Evolutionary conservation across 2,888 invertebrate species (phyloP).

Genomic region (Sminthurinus aureus): DNA sequence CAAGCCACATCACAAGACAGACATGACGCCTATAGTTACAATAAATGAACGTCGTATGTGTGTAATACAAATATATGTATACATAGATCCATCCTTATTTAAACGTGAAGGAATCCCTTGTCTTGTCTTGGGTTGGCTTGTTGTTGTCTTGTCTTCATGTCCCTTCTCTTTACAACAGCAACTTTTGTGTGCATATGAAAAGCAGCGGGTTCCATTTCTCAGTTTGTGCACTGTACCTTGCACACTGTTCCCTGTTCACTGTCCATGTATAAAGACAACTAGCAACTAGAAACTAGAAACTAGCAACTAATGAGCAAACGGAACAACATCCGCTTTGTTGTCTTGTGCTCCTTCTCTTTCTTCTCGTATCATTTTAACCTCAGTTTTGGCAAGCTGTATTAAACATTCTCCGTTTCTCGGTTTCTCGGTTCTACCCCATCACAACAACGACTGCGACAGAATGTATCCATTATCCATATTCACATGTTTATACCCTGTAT

Average conservation of each 20-base stretch:
- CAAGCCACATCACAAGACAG: background rate
- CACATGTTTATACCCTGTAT: too few species aligned
- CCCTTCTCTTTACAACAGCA: too few species aligned
- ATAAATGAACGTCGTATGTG: background rate
- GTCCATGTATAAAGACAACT: background rate
- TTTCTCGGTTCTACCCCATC: background rate
- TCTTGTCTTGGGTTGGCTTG: too few species aligned
- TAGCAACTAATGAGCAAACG: background rate
- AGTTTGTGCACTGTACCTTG: background rate
- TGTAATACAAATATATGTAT: background rate
- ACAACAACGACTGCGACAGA: too few species aligned
- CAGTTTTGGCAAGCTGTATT: constrained; percentile 40
- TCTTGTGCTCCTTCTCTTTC: background rate
- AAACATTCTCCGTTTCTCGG: constrained; percentile 30
- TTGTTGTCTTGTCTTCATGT: too few species aligned
- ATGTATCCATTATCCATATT: too few species aligned
- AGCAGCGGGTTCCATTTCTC: too few species aligned
- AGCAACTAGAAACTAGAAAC: background rate
- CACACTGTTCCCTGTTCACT: background rate
- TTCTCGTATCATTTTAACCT: constrained; percentile 16
- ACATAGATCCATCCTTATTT: background rate
- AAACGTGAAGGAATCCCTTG: background rate
- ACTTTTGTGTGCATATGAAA: too few species aligned
- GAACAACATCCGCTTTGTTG: constrained; percentile 16
- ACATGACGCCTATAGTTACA: background rate